Conservation (phyloP, 2,113 vertebrate species). For the Mandrillus leucophaeus region DNA sequence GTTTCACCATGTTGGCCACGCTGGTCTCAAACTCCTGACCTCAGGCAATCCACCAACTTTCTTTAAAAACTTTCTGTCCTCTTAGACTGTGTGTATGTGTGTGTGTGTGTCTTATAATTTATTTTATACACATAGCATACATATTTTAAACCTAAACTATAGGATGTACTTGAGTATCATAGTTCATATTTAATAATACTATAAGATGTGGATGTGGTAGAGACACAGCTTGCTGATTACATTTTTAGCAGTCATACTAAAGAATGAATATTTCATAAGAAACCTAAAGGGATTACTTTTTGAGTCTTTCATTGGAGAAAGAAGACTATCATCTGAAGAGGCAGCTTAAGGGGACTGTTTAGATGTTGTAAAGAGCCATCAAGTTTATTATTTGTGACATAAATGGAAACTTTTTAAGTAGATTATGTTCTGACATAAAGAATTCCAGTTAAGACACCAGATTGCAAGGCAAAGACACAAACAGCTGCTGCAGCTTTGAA, state of each 20-base stretch:
- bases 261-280: conserved; percentile 15
- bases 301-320: background rate
- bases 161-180: background rate
- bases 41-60: no score
- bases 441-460: conserved; percentile 59
- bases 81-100: background rate
- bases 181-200: background rate
- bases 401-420: conserved; percentile 67
- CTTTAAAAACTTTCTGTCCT: background rate
- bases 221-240: background rate
- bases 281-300: background rate
- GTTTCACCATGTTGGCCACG: no score
- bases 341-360: conserved; percentile 30
- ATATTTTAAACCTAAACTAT: background rate
- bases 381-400: conserved; percentile 60
- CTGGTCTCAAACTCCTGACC: no score
- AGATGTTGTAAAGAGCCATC: conserved; percentile 56
- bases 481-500: conserved; percentile 61
- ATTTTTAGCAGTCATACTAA: background rate
- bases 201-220: background rate
- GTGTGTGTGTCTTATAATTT: background rate
- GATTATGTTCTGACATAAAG: conserved; percentile 69
- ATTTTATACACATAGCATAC: background rate
- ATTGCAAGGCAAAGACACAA: conserved; percentile 52
- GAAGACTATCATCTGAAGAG: conserved; percentile 8